phyloP scores from a whole-genome alignment of 2,888 invertebrate species.

The Anthophora plumipes region DNA sequence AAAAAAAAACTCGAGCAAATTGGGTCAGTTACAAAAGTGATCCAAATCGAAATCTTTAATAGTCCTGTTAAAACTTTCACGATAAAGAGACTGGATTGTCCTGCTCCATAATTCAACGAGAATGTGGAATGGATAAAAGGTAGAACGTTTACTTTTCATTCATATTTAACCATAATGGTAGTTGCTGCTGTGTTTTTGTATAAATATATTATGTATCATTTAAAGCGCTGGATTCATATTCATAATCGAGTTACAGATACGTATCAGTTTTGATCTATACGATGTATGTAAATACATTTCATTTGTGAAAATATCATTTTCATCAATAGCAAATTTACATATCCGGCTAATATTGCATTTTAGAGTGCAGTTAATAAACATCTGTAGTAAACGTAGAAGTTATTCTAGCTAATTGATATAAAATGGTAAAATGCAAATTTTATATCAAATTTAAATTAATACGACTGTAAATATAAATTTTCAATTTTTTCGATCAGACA shows the following conservation, averaged over 20 bases:
- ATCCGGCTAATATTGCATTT: neutral
- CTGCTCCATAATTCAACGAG: constrained; percentile 33
- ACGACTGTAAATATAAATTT: too few species aligned
- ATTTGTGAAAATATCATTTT: neutral
- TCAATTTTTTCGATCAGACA: too few species aligned
- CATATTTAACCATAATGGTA: neutral
- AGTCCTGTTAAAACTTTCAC: constrained; percentile 34
- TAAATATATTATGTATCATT: neutral
- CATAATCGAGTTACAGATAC: neutral
- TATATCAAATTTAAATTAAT: too few species aligned
- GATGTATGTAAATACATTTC: too few species aligned
- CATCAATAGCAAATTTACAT: neutral
- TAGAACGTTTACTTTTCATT: constrained; percentile 12
- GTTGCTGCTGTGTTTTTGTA: neutral
- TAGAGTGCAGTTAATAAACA: neutral
- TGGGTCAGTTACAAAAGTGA: constrained; percentile 31
- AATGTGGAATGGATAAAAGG: neutral
- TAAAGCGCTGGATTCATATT: neutral
- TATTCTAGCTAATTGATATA: too few species aligned
- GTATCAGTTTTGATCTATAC: too few species aligned
- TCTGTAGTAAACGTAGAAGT: neutral
- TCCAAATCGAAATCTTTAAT: constrained; percentile 21
- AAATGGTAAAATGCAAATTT: too few species aligned
- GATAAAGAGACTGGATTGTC: constrained; percentile 2
- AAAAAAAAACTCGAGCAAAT: constrained; percentile 15